Base-by-base conservation (phyloP, 1,140 invertebrate species). In the Aphis gossypii region DNA sequence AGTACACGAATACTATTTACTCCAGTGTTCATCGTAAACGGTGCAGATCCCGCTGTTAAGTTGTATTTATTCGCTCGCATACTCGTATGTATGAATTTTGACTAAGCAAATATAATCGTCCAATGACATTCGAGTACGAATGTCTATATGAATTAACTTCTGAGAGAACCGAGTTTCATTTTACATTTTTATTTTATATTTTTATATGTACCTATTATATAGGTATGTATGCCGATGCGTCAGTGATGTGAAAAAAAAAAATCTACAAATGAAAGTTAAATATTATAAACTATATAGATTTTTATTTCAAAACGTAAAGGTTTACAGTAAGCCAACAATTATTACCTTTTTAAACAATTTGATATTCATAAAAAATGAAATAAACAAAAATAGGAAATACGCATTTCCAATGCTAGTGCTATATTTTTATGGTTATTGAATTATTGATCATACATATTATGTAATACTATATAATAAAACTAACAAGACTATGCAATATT, bases 341-440 rank as follows among this genome's bases (percentile, higher is more conserved):
- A 51, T 51, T 51, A 20, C 48, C 48, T 8, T 60, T 60, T 30
- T 11, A 11, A 60, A 60, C 25, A 60, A 60, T 60, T 60, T 14
- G 9, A 60, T 60, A 30, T 60, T 25, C 25, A 30, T 11, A 60
- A 25, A 60, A 14, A 5, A 68, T 0, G 3, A 11, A 11, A 60
- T 68, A 4, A 68, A 4, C 30, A n/a, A n/a, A n/a, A 68, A 68
- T 18, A 76, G 56, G 30, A 54, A 54, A n/a, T 18, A 1, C 14
- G 4, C 1, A 14, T 35, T 76, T n/a, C 18, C 1, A 18, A 35
- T n/a, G 3, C 0, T 1, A 68, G 14, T n/a, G 4, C 0, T n/a
- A n/a, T 18, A 20, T 20, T 76, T 68, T 18, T n/a, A 76, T 1
- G 60, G 60, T 76, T 76, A 18, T 76, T 18, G 14, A 76, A n/a